These are phyloP conservation scores for Alcedo quadribrachys DNA, from an alignment of 2,797 vertebrate species.

Conservation along the genomic window DNA sequence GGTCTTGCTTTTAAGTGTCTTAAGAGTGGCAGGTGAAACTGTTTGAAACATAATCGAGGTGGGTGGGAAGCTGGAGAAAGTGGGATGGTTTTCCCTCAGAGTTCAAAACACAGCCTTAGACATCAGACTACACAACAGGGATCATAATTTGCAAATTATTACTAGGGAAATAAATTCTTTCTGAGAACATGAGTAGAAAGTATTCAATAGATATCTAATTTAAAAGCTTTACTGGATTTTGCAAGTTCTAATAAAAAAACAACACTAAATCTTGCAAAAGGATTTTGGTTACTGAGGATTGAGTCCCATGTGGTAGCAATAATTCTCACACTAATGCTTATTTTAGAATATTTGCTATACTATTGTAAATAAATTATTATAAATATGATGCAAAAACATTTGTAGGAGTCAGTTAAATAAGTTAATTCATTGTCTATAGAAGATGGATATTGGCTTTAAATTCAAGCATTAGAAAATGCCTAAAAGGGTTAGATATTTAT, in stretches of 20 bases:
- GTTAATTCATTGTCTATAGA: not conserved
- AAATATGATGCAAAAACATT: not conserved
- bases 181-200: not conserved
- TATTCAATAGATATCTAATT: not conserved
- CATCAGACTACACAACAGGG: not conserved
- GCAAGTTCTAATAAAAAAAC: not conserved
- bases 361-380: not conserved
- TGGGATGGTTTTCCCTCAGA: not conserved
- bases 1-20: not conserved
- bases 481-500: not conserved
- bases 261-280: not conserved
- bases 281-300: not conserved
- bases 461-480: not conserved
- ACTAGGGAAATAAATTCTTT: not conserved
- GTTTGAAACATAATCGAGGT: not conserved
- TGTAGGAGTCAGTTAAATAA: not conserved
- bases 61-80: not conserved
- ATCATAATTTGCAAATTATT: not conserved
- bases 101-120: not conserved
- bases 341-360: not conserved
- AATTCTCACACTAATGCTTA: not conserved
- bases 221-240: not conserved
- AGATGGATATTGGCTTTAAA: not conserved
- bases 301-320: not conserved
- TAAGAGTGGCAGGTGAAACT: not conserved